Conservation (phyloP, 2,113 vertebrate species). For the Mustelus asterias region DNA sequence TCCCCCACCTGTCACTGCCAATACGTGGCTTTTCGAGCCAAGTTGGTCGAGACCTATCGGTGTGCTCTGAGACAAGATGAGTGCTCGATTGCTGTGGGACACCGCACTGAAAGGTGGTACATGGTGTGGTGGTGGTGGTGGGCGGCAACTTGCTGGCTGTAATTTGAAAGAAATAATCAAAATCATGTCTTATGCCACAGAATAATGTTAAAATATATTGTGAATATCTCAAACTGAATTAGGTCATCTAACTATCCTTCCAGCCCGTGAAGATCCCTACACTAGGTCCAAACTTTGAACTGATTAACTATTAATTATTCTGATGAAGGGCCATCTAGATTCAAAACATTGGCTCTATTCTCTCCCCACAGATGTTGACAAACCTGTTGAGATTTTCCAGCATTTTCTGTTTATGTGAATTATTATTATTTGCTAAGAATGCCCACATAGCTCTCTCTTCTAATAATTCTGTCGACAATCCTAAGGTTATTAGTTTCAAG, state of each 20-base stretch:
- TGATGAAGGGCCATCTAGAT: neutral
- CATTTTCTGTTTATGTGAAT: too few species aligned
- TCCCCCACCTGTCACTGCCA: conserved; percentile 54
- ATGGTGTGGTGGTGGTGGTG: conserved; percentile 57
- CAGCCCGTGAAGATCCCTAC: neutral
- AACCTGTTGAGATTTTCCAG: too few species aligned
- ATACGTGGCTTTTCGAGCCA: conserved; percentile 56
- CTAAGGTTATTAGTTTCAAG: neutral
- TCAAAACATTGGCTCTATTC: too few species aligned
- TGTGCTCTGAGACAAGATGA: conserved; percentile 69
- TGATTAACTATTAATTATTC: neutral
- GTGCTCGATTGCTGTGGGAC: conserved; percentile 71
- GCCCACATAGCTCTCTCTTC: neutral
- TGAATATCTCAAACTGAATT: neutral
- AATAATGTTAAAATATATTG: neutral
- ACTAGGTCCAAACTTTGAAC: neutral
- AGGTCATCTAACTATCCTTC: neutral
- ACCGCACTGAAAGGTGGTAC: conserved; percentile 66
- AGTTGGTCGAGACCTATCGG: conserved; percentile 59
- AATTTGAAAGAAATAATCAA: conserved; percentile 48
- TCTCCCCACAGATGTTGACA: too few species aligned
- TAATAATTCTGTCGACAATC: neutral
- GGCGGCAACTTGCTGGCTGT: conserved; percentile 62
- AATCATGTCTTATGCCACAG: neutral
- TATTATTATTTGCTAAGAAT: neutral